Conservation (phyloP, 2,888 invertebrate species). For the Aspidiotus rigidus region DNA sequence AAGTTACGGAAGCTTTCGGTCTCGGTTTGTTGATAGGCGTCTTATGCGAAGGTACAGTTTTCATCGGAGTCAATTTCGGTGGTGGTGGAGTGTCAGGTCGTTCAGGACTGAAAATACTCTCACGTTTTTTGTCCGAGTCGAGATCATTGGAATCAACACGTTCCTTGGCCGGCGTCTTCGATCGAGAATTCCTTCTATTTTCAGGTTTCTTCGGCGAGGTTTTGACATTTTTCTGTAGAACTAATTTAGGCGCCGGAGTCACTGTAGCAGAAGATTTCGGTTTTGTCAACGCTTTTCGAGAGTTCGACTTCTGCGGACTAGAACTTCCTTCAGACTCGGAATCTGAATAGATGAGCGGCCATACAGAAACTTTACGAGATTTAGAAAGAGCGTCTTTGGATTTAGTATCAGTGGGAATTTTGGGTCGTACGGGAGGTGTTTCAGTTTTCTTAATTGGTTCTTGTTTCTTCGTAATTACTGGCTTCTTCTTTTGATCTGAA, state of each 20-base stretch:
- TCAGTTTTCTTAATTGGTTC: slow-evolving; percentile 35
- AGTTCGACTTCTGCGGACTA: slow-evolving; percentile 18
- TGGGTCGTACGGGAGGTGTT: slow-evolving; percentile 17
- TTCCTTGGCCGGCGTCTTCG: slow-evolving; percentile 26
- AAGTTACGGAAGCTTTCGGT: slow-evolving; percentile 38
- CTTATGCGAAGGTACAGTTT: slow-evolving; percentile 38
- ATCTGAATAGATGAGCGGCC: slow-evolving; percentile 26
- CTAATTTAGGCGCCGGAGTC: slow-evolving; percentile 13
- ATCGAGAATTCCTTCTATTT: slow-evolving; percentile 20
- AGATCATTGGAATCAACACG: slow-evolving; percentile 13
- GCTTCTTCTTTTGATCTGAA: slow-evolving; percentile 35
- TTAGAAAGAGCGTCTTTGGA: slow-evolving; percentile 4
- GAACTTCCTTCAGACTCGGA: slow-evolving; percentile 17
- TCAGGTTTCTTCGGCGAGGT: slow-evolving; percentile 18
- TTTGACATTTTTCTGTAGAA: slow-evolving; percentile 13
- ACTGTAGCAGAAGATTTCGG: slow-evolving; percentile 28
- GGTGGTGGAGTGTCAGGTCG: slow-evolving; percentile 55
- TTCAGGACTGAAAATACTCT: slow-evolving; percentile 68
- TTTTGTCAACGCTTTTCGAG: slow-evolving; percentile 19
- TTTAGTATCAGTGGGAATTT: slow-evolving; percentile 12
- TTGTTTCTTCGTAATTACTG: slow-evolving; percentile 28
- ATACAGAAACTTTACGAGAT: slow-evolving; percentile 17
- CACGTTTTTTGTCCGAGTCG: slow-evolving; percentile 33
- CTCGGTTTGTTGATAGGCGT: slow-evolving; percentile 43
- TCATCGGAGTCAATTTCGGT: slow-evolving; percentile 44